Base-by-base conservation (phyloP, 1,140 invertebrate species). In the Cydia fagiglandana region DNA sequence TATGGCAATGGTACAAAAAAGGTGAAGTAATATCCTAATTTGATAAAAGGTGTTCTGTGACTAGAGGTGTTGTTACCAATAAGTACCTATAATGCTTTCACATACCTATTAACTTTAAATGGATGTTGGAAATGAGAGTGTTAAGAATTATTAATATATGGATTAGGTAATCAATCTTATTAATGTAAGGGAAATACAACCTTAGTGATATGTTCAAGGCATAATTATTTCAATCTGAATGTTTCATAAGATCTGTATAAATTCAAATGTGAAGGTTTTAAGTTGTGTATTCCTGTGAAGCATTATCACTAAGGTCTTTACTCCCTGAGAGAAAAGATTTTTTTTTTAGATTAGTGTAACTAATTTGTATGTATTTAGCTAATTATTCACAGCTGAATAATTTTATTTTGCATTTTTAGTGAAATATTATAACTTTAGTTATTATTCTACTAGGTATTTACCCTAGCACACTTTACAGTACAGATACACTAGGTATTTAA, bases 21-120 rank as follows among this genome's bases (percentile, higher is more conserved):
- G 50, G 50, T 50, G 47, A 50, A 50, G 47, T 17, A 9, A n/a
- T 53, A n/a, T 53, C 50, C n/a, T n/a, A 53, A n/a, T 6, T n/a
- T 7, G n/a, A n/a, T 53, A 53, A 17, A 7, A 17, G 15, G 50
- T n/a, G n/a, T n/a, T 17, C 9, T n/a, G 50, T 53, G n/a, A 53
- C 50, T 17, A 50, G 4, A 53, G 50, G 50, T 53, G 50, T 53
- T 53, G n/a, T 53, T n/a, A 53, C 50, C 3, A 15, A 53, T 56
- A 12, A 73, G 34, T 50, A 30, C 41, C n/a, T 64, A n/a, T 34
- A 17, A 28, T 77, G 77, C 80, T 77, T 78, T 77, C 38, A 64
- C 73, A 78, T 78, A 74, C 64, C 38, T 9, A 66, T 66, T 50
- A 53, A 53, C 6, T 17, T 53, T n/a, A 53, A n/a, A 17, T n/a